Evolutionary conservation across 1,140 invertebrate species (phyloP).

Genomic region (Atta texana): DNA sequence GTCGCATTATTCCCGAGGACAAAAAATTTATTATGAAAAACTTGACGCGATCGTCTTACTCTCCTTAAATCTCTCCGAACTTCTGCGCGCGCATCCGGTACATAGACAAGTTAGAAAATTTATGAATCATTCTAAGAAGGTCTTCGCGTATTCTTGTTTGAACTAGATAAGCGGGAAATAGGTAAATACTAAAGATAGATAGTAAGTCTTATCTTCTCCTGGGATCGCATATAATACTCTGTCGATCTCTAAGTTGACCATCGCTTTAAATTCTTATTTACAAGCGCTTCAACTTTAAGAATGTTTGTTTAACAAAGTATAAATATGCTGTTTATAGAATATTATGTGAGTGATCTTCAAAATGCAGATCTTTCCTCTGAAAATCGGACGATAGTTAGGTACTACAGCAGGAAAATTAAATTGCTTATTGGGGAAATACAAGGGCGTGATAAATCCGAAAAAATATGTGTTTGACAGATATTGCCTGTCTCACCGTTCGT

Average conservation of each 20-base stretch:
- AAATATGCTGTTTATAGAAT: background rate
- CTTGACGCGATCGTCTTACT: background rate
- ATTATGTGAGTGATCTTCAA: background rate
- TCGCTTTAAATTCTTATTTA: background rate
- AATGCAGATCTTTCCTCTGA: slow-evolving; percentile 6
- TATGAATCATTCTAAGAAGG: background rate
- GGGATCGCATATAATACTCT: background rate
- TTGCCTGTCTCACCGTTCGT: slow-evolving; percentile 74
- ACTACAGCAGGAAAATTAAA: slow-evolving; percentile 76
- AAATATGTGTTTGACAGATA: slow-evolving; percentile 85
- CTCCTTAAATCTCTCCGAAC: background rate
- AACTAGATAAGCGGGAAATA: slow-evolving; percentile 15
- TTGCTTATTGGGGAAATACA: slow-evolving; percentile 73
- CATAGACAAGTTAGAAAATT: slow-evolving; percentile 22
- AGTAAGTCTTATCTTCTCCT: background rate
- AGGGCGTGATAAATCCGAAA: slow-evolving; percentile 82
- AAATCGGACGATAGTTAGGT: background rate
- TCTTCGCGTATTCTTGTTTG: background rate
- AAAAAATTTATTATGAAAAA: slow-evolving; percentile 10
- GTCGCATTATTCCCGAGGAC: background rate
- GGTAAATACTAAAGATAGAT: slow-evolving; percentile 20
- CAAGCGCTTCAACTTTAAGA: background rate
- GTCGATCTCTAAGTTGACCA: background rate
- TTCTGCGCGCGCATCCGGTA: background rate
- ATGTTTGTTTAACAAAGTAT: background rate